Evolutionary conservation across 2,113 vertebrate genomes (phyloP), one percentile per base, ranked within the genome.

Genomic region (Steatornis caripensis): DNA sequence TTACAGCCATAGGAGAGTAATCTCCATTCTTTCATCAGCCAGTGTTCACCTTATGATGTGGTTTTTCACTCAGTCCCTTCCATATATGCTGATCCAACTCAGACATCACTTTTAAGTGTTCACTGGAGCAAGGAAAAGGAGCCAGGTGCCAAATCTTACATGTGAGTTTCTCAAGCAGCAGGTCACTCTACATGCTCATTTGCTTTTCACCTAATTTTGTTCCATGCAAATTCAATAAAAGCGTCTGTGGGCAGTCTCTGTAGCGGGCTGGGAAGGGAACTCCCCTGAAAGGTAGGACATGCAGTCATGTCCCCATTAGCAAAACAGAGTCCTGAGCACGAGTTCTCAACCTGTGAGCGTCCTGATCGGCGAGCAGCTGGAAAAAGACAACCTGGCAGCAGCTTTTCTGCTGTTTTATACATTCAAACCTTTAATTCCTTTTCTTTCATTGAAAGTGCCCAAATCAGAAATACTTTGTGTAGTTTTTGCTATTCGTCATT

Each of bases 301-400:
- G 17, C 10, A 16, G 7, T 24, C 8, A 2, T 4, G 10, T 20
- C 5, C 22, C 27, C 39, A 21, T 0, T 32, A 24, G 15, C 12
- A 74, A n/a, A 36, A 71, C 7, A 32, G 15, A 55, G 2, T 39
- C 39, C 12, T 30, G n/a, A n/a, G n/a, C n/a, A n/a, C n/a, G n/a
- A n/a, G n/a, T n/a, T n/a, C n/a, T n/a, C n/a, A n/a, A n/a, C n/a
- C n/a, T n/a, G n/a, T n/a, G n/a, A n/a, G 9, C 13, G 15, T 41
- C n/a, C 62, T 80, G 20, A 69, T 17, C 12, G 48, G 18, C 11
- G 5, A 49, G 20, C 13, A 55, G 37, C 15, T 17, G 16, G 30
- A 19, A 72, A 87, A 65, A 49, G 13, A 49, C 14, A 74, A 22
- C 8, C 17, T 70, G 17, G 23, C 39, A 51, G 5, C 41, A 54